Evolutionary conservation across 2,113 vertebrate genomes (phyloP), one percentile per base, ranked within the genome.

Genomic region (Spea multiplicata): DNA sequence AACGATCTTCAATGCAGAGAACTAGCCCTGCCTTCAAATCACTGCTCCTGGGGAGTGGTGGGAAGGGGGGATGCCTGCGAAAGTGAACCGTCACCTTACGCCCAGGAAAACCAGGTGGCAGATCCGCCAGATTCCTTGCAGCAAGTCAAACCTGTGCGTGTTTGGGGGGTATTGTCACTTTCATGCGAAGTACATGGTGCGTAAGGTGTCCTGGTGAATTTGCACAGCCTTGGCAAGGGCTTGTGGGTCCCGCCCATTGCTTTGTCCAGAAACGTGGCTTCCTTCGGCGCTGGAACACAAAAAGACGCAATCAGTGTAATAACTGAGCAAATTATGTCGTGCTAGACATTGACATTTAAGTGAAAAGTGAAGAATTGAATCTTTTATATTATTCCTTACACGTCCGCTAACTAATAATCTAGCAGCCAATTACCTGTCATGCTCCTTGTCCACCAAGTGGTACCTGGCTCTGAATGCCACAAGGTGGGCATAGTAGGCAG

Each of bases 181-280:
- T 96, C 91, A 99, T 91, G 97, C 97, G 87, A 99, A 99, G 93
- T 99, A 99, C 97, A 99, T 99, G 92, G 97, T 99, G 94, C 97
- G 96, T 95, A 99, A 96, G 91, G 97, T 99, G 93, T 99, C 97
- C 83, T 99, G 97, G 95, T 99, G 97, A 90, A 99, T 98, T 87
- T 99, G 97, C 87, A 99, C 97, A 76, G 97, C 97, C 94, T 99
- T 99, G 86, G 97, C 97, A 81, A 99, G 94, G 78, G 97, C 97
- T 89, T 99, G 97, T 8, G 97, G 96, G 87, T 99, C 97, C 86
- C 97, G 93, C 57, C 97, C 97, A 69, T 99, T 99, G 88, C 97
- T 99, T 89, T 99, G 97, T 86, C 97, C 97, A 69, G 97, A 99
- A 85, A 99, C 96, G n/a, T 99, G 97, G 92, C 97, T 99, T 90